Percentiles rank a stretch among this genome's conserved stretches.
Evolutionary conservation across 2,797 vertebrate genomes (phyloP).

Genomic region (Hipposideros larvatus): DNA sequence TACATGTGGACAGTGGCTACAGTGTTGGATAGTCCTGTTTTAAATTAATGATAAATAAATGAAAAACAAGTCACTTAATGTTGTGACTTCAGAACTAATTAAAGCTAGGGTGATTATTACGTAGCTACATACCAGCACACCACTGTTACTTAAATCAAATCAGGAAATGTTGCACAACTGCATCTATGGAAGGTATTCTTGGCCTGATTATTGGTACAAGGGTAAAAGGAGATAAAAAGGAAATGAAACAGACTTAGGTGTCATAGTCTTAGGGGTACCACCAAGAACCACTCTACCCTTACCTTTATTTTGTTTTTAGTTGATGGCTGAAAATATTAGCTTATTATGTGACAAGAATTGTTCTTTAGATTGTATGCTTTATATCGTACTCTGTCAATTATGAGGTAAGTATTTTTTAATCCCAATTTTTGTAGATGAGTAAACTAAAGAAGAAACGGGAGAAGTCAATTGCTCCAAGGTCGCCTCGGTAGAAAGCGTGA

Average conservation of each 20-base stretch:
- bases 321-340: background rate
- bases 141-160: constrained; percentile 24
- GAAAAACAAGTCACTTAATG: background rate
- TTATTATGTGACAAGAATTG: background rate
- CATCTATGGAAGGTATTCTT: background rate
- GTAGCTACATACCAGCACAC: background rate
- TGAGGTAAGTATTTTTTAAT: background rate
- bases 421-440: background rate
- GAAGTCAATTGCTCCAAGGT: background rate
- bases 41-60: constrained; percentile 9
- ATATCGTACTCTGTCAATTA: background rate
- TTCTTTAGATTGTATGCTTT: background rate
- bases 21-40: background rate
- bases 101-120: background rate
- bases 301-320: background rate
- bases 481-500: background rate
- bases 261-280: background rate
- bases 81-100: constrained; percentile 24
- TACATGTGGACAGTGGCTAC: background rate
- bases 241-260: background rate
- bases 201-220: background rate
- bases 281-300: background rate
- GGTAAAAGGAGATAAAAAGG: background rate
- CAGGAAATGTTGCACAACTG: background rate
- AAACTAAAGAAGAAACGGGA: background rate